Evolutionary conservation across 2,113 vertebrate genomes (phyloP), one percentile per base, ranked within the genome.

Genomic region (Casuarius casuarius): DNA sequence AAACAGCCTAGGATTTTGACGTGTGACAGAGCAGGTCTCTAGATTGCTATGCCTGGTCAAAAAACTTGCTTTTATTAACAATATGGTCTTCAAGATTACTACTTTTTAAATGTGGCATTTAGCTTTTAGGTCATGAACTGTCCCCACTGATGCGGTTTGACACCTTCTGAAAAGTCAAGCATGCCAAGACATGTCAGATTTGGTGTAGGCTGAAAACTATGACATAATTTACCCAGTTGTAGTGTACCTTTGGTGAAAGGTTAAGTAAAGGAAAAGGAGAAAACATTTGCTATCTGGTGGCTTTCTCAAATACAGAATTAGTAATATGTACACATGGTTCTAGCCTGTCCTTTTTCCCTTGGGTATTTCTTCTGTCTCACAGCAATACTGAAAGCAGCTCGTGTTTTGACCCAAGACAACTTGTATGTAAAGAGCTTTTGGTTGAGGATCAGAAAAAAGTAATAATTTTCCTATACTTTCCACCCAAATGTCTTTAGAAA

Each of bases 141-240:
- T 13, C 5, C 8, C 56, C 29, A 5, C 38, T 95, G 67, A 70
- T n/a, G 23, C 89, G 5, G 2, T 74, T 91, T 58, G 61, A 22
- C 48, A 79, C 46, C 10, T 67, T 88, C 62, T 62, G 22, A 65
- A 74, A 92, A 49, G 10, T 58, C 90, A 97, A 85, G 18, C 68
- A 72, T 44, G 20, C 3, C 6, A 77, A 72, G 67, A 58, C 79
- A 65, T 62, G 28, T 83, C 29, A 89, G 25, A 83, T 95, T 67
- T 92, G 26, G 23, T 89, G 28, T 78, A 91, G 59, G 42, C 49
- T 91, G 72, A 82, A 85, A 96, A 89, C 40, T 93, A 44, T 83
- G 28, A 42, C 83, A 68, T 81, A 93, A 86, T 61, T 80, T 67
- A 29, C 59, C 72, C 46, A 38, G 2, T 29, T 61, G 8, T 38